These are phyloP conservation scores for Anabacerthia variegaticeps DNA, from an alignment of 2,797 vertebrate species.

Conservation along the genomic window DNA sequence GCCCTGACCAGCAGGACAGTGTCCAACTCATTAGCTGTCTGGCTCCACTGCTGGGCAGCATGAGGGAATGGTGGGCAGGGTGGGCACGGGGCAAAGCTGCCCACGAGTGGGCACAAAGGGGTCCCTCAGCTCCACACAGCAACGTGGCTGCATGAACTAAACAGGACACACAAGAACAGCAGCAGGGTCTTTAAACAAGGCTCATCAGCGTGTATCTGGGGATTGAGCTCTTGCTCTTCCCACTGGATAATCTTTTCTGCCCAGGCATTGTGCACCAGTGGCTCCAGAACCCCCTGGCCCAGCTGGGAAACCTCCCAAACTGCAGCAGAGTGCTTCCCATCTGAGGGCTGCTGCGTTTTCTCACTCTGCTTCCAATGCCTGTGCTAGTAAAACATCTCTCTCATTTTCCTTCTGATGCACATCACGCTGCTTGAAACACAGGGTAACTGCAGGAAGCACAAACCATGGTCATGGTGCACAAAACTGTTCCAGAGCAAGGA, in stretches of 20 bases:
- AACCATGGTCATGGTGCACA: accelerated
- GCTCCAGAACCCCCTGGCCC: neutral
- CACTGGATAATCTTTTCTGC: neutral
- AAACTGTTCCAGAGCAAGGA: neutral
- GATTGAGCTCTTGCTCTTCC: neutral
- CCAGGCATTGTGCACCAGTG: accelerated
- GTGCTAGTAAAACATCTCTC: neutral
- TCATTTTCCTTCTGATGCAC: neutral
- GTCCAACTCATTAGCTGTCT: neutral
- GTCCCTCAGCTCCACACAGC: neutral
- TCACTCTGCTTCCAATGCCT: neutral
- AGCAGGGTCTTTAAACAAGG: neutral
- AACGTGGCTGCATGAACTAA: accelerated
- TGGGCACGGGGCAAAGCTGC: neutral
- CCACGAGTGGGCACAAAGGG: accelerated
- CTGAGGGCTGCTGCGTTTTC: neutral
- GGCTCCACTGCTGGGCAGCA: accelerated
- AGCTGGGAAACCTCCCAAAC: neutral
- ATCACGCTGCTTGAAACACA: neutral
- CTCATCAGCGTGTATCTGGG: accelerated
- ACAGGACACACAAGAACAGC: neutral
- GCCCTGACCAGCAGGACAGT: neutral
- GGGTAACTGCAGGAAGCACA: neutral
- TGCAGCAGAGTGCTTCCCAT: neutral
- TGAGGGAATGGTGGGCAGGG: neutral